Base-by-base conservation (phyloP, 2,113 vertebrate species). In the Dromas ardeola region DNA sequence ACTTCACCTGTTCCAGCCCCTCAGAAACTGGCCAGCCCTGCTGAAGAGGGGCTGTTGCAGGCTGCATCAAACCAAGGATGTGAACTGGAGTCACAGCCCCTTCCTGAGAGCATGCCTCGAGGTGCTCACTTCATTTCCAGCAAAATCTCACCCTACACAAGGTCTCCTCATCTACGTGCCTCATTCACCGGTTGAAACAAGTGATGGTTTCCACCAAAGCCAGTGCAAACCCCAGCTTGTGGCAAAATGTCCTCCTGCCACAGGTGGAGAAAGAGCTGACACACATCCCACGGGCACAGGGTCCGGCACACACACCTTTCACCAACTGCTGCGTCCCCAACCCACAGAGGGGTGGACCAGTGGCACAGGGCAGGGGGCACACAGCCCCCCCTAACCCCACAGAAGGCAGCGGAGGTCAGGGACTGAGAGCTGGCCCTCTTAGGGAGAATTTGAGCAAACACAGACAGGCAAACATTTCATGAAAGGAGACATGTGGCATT, bases 241-340 rank as follows among this genome's bases (percentile, higher is more conserved):
- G 23, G n/a, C 26, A 32, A 5, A 71, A n/a, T 0, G 2, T 32
- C 13, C 49, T 83, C 30, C 63, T 40, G 17, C 23, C 45, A 17
- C 49, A 11, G 27, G 14, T 20, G 32, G 26, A 21, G 10, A 52
- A 32, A 42, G 11, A 3, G 1, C 40, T 73, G 53, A 36, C 25
- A 22, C 1, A 13, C 22, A 21, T n/a, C n/a, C 36, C 18, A 20
- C 0, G 4, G 13, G 21, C 2, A 1, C 3, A 3, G 62, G 18
- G 15, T 20, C 26, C 22, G 43, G n/a, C 21, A 50, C 0, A 0
- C 9, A 22, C 1, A 4, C 16, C 30, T 18, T 74, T 86, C 73
- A 52, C 22, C 25, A 15, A 3, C 13, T 3, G 0, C 50, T 2
- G 15, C 43, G 20, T 32, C 55, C 63, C 23, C 2, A 59, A 38